Evolutionary conservation across 37 sponge, comb jelly and placozoan species (phyloP).

Genomic region (Cladorhizidae sp.): DNA sequence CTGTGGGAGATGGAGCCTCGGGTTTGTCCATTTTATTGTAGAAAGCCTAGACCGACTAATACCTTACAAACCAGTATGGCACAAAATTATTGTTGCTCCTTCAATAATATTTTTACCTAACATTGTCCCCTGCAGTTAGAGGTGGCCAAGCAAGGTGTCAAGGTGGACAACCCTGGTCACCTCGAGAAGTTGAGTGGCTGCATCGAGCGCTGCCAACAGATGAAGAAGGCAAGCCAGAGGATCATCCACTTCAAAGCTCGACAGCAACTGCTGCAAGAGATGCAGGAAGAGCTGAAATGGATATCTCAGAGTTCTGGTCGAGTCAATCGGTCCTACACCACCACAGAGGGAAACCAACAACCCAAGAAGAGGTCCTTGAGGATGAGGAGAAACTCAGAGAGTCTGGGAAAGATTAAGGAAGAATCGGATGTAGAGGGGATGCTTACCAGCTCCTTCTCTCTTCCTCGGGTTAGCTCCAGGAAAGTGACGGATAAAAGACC

Average conservation of each 20-base stretch:
- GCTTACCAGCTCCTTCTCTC: background rate
- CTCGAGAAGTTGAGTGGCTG: conserved; percentile 1
- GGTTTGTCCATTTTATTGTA: conserved; percentile 18
- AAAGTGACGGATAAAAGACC: background rate
- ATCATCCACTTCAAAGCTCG: background rate
- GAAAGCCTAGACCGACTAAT: too few relatives aligned
- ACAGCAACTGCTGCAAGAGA: conserved; percentile 8
- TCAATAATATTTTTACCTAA: background rate
- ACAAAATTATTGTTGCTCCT: background rate
- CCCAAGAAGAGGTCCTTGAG: background rate
- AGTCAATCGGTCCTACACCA: conserved; percentile 5
- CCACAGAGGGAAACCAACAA: background rate
- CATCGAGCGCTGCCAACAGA: conserved; percentile 29
- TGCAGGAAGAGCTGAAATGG: conserved; percentile 12
- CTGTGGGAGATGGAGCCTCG: conserved; percentile 25
- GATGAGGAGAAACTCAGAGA: background rate
- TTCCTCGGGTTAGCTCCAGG: background rate
- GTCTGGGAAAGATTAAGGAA: conserved; percentile 9
- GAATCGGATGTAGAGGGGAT: background rate
- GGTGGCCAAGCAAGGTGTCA: conserved; percentile 12
- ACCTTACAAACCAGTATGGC: too few relatives aligned
- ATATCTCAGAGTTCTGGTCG: background rate
- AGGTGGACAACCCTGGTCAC: conserved; percentile 25
- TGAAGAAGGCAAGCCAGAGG: background rate
- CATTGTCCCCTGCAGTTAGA: conserved; percentile 6